Conservation (phyloP, 2,888 invertebrate genomes). For the Acleris laterana region DNA sequence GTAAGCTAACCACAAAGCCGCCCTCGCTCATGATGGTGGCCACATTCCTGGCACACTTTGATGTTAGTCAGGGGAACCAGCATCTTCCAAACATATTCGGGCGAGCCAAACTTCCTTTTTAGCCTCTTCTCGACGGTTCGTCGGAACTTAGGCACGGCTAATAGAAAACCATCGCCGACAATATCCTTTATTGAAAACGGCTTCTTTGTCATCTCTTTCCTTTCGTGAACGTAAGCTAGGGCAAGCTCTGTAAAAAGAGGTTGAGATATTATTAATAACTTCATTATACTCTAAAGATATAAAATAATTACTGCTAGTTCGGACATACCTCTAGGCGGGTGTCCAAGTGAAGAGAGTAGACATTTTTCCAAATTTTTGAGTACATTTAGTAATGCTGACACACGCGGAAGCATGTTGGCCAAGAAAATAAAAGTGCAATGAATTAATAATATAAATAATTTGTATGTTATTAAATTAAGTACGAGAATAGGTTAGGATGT, state of each 20-base stretch:
- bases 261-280: conserved; percentile 6
- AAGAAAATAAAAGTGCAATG: neutral
- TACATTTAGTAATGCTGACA: conserved; percentile 53
- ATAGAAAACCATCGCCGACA: conserved; percentile 89
- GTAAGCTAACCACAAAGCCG: conserved; percentile 90
- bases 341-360: conserved; percentile 62
- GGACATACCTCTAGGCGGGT: conserved; percentile 68
- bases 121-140: conserved; percentile 90
- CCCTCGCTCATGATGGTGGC: conserved; percentile 91
- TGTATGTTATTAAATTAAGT: neutral
- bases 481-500: neutral
- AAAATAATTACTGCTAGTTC: neutral
- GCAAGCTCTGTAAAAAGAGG: conserved; percentile 63
- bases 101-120: conserved; percentile 89
- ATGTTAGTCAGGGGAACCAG: conserved; percentile 89
- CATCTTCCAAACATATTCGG: conserved; percentile 88
- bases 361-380: conserved; percentile 64
- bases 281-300: too few species aligned
- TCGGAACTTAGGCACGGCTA: conserved; percentile 92
- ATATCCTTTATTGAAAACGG: conserved; percentile 86
- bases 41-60: conserved; percentile 91
- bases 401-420: conserved; percentile 60
- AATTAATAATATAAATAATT: neutral
- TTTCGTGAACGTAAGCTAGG: conserved; percentile 60
- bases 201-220: conserved; percentile 46